Evolutionary conservation across 2,888 invertebrate species (phyloP).

Genomic region (Agonopterix alstromeriana): DNA sequence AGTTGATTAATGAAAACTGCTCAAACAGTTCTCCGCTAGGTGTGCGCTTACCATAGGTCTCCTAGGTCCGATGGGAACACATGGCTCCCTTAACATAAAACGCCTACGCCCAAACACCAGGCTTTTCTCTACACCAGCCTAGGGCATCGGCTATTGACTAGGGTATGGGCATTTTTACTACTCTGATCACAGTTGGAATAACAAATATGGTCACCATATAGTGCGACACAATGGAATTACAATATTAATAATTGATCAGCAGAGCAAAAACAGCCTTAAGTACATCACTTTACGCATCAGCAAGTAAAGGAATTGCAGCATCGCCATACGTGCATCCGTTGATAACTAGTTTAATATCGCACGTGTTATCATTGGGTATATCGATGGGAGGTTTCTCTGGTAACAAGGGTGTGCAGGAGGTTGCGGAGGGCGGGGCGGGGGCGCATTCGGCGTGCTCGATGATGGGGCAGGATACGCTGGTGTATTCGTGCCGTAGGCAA

Average conservation of each 20-base stretch:
- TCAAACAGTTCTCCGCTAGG: too few relatives aligned
- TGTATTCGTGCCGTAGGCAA: conserved; percentile 61
- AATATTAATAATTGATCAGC: conserved; percentile 3
- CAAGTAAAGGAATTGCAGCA: conserved; percentile 57
- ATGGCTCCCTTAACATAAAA: too few relatives aligned
- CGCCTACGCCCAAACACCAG: too few relatives aligned
- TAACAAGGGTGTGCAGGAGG: conserved; percentile 7
- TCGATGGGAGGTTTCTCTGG: conserved; percentile 5
- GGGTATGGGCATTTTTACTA: conserved; percentile 11
- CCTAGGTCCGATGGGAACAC: too few relatives aligned
- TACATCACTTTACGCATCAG: conserved; percentile 38
- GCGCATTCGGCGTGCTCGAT: conserved; percentile 72
- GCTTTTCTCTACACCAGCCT: background rate
- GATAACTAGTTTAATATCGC: conserved; percentile 59
- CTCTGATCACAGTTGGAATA: too few relatives aligned
- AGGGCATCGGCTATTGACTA: conserved; percentile 30
- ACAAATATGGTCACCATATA: too few relatives aligned
- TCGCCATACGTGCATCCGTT: conserved; percentile 53
- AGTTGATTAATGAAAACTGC: too few relatives aligned
- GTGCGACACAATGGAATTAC: too few relatives aligned
- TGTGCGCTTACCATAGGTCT: too few relatives aligned
- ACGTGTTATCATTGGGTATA: conserved; percentile 9
- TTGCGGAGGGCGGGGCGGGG: conserved; percentile 8
- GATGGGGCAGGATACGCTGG: conserved; percentile 84
- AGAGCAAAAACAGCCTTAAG: conserved; percentile 5